Evolutionary conservation across 2,888 invertebrate species (phyloP).

Genomic region (Caenorhabditis sp.): DNA sequence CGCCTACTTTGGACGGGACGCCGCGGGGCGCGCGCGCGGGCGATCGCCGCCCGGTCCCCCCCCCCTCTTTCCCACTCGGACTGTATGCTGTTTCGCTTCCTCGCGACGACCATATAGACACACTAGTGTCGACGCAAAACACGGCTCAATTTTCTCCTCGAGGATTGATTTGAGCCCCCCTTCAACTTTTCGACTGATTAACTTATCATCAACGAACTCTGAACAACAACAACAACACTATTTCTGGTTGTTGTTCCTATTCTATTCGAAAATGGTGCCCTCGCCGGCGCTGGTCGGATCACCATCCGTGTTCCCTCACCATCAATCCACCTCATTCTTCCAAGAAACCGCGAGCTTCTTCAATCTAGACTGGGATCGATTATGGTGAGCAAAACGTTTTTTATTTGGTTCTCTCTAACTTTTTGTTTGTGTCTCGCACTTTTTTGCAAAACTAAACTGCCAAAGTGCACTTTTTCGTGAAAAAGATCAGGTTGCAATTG

Average conservation of each 20-base stretch:
- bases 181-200: conserved; percentile 36
- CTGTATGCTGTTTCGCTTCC: conserved; percentile 53
- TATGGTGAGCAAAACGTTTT: conserved; percentile 43
- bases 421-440: not conserved
- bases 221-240: too few relatives aligned
- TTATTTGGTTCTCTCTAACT: not conserved
- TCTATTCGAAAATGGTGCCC: conserved; percentile 52
- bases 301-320: conserved; percentile 61
- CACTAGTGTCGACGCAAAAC: conserved; percentile 55
- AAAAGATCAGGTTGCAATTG: not conserved
- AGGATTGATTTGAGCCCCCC: conserved; percentile 2
- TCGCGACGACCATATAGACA: conserved; percentile 50
- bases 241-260: too few relatives aligned
- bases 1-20: conserved; percentile 47
- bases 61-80: conserved; percentile 24
- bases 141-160: conserved; percentile 34
- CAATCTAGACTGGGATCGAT: conserved; percentile 55
- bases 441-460: not conserved
- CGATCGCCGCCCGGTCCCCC: conserved; percentile 20
- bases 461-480: not conserved
- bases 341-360: conserved; percentile 59
- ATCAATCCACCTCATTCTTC: conserved; percentile 59
- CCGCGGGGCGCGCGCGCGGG: conserved; percentile 9
- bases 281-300: conserved; percentile 59
- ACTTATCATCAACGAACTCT: too few relatives aligned